Percentiles rank a stretch among this genome's conserved stretches.
phyloP scores from a whole-genome alignment of 2,797 vertebrate genomes.

The Trematomus bernacchii region DNA sequence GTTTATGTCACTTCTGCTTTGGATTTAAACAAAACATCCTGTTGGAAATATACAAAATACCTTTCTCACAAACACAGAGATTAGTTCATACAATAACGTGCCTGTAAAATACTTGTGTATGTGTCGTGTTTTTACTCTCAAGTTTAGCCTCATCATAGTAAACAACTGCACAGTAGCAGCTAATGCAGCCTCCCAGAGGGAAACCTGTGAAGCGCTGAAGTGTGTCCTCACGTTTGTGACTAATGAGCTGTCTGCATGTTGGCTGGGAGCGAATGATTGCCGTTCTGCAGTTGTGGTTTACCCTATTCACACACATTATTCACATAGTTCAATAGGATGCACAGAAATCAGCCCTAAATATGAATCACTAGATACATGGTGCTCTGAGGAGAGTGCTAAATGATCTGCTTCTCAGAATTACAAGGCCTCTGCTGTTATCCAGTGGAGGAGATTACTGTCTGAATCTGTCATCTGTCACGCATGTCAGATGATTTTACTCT shows the following conservation, averaged over 20 bases:
- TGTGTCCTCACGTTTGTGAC: conserved; percentile 28
- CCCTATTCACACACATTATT: conserved; percentile 34
- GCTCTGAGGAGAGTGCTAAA: conserved; percentile 36
- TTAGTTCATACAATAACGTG: background rate
- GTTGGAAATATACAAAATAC: background rate
- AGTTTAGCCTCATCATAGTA: background rate
- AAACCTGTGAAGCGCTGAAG: conserved; percentile 24
- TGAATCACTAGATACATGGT: conserved; percentile 35
- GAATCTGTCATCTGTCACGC: conserved; percentile 50
- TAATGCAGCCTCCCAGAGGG: conserved; percentile 21
- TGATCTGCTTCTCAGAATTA: conserved; percentile 57
- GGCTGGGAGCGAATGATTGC: conserved; percentile 36
- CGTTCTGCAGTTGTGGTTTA: conserved; percentile 20
- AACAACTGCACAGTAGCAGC: background rate
- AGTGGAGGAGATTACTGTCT: conserved; percentile 52
- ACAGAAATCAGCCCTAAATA: conserved; percentile 42
- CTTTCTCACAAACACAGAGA: background rate
- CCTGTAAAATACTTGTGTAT: background rate
- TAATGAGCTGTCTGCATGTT: conserved; percentile 40
- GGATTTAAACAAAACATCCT: background rate
- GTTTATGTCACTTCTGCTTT: background rate
- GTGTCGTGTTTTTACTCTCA: background rate
- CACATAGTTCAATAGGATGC: conserved; percentile 42
- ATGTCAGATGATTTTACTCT: conserved; percentile 48
- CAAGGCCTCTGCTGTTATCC: conserved; percentile 51